A percentile compares a stretch with the other conserved stretches of the same genome.
Evolutionary conservation across 53 echinoderm and acorn worm genomes (phyloP).

Genomic region (Holothuria leucospilota): DNA sequence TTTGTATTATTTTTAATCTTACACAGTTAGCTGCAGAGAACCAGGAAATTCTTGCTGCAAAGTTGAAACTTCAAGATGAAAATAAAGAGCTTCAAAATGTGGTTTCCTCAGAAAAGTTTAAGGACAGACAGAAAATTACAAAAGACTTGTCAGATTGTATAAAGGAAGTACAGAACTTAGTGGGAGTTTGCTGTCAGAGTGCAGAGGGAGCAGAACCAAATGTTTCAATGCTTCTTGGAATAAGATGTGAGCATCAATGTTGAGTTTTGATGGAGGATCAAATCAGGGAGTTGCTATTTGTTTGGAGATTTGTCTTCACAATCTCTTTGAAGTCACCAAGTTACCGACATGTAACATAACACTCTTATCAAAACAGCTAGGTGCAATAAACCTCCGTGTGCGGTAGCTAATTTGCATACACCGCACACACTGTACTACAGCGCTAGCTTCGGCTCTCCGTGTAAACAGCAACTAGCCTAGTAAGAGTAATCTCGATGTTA

Average conservation of each 20-base stretch:
- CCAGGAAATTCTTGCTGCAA: constrained; percentile 91
- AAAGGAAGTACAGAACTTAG: constrained; percentile 75
- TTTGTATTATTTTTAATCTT: too few relatives aligned
- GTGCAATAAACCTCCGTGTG: too few relatives aligned
- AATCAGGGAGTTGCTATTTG: too few relatives aligned
- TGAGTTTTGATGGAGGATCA: neutral
- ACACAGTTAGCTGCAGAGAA: constrained; percentile 86
- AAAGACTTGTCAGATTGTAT: constrained; percentile 77
- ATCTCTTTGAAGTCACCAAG: too few relatives aligned
- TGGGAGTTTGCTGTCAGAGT: constrained; percentile 78
- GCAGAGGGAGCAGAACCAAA: constrained; percentile 89
- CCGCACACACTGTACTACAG: too few relatives aligned
- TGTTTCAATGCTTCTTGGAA: constrained; percentile 85
- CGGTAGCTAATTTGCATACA: too few relatives aligned
- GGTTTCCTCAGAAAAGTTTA: constrained; percentile 70
- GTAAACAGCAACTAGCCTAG: too few relatives aligned
- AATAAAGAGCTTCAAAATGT: constrained; percentile 70
- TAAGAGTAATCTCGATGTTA: too few relatives aligned
- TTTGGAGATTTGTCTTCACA: too few relatives aligned
- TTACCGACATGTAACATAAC: too few relatives aligned
- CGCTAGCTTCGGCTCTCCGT: too few relatives aligned
- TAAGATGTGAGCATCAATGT: constrained; percentile 70
- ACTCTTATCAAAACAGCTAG: too few relatives aligned
- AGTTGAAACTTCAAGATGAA: constrained; percentile 84
- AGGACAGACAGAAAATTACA: constrained; percentile 58